Base-by-base conservation (phyloP, 2,113 vertebrate species). In the Apeltes quadracus region DNA sequence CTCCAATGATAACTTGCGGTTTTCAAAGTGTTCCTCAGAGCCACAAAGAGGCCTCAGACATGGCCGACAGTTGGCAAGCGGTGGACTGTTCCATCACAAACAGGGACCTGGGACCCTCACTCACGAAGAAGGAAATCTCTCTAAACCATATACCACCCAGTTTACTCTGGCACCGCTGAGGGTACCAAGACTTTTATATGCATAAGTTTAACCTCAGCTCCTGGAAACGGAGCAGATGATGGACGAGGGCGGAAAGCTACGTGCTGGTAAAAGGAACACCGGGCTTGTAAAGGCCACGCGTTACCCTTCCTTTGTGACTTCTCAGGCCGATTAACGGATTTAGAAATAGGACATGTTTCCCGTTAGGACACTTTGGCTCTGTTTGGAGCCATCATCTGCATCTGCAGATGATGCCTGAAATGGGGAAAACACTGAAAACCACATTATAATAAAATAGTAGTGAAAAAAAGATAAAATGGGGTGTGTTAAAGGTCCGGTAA, bases 11-110 rank as follows among this genome's bases (percentile, higher is more conserved):
- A 96, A 97, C 96, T 96, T 97, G 96, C 87, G 95, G 96, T 93
- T 96, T 95, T 91, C 87, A 76, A 91, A 94, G 93, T 91, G 88
- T 94, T 95, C 90, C 92, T 91, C 92, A 54, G 94, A 88, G 87
- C 94, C 95, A 97, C 96, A 97, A 97, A 96, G 96, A 94, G 93
- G 92, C 82, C 92, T 96, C 94, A 96, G 95, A 97, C 93, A 93
- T 78, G 83, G 65, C 85, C 78, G 72, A 78, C 89, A 90, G 91
- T 93, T 86, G 87, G 94, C 89, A 88, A 90, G 87, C 84, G 86
- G 79, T 84, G 72, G 82, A 89, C 89, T 89, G 79, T 95, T 96
- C 94, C 94, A 95, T 93, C 92, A 89, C 92, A 93, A 94, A 92
- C 84, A 84, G 56, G 79, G 88, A 89, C 79, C 76, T 53, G 79